These are phyloP conservation scores for Philhelius pedissequus DNA, from an alignment of 2,888 invertebrate genomes.

Conservation along the genomic window DNA sequence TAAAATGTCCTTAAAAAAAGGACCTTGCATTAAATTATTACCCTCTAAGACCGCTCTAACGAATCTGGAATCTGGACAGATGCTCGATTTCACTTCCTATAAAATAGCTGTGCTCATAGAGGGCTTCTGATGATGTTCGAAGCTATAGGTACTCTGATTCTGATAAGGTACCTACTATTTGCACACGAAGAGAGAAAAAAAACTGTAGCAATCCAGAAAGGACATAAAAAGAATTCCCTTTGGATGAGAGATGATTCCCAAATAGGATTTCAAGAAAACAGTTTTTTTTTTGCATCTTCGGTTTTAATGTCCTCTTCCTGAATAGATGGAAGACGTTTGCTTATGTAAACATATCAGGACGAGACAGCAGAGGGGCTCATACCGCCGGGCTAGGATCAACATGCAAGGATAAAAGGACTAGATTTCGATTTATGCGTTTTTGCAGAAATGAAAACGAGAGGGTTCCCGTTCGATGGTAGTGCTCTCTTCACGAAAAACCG, in stretches of 20 bases:
- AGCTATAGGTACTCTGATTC: conserved; percentile 45
- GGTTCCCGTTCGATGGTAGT: conserved; percentile 22
- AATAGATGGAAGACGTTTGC: conserved; percentile 62
- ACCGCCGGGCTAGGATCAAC: conserved; percentile 60
- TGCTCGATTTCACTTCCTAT: conserved; percentile 40
- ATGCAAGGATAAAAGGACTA: conserved; percentile 23
- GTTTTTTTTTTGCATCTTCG: conserved; percentile 40
- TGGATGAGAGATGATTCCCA: conserved; percentile 3
- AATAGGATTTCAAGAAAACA: conserved; percentile 12
- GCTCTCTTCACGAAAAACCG: conserved; percentile 47
- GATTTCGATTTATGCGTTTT: conserved; percentile 42
- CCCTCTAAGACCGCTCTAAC: neutral
- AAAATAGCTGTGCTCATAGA: neutral
- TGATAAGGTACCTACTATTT: conserved; percentile 7
- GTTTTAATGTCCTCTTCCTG: conserved; percentile 59
- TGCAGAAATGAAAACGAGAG: conserved; percentile 31
- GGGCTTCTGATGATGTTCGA: neutral
- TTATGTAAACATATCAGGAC: conserved; percentile 58
- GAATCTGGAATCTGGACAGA: conserved; percentile 24
- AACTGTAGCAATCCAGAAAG: conserved; percentile 50
- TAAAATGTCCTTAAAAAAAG: conserved; percentile 39
- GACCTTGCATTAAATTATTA: conserved; percentile 54
- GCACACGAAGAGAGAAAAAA: neutral
- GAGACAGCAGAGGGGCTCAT: conserved; percentile 53
- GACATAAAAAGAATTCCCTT: conserved; percentile 53